Evolutionary conservation across 2,797 vertebrate species (phyloP), one percentile per base, ranked within the genome.

Genomic region (Anableps anableps): DNA sequence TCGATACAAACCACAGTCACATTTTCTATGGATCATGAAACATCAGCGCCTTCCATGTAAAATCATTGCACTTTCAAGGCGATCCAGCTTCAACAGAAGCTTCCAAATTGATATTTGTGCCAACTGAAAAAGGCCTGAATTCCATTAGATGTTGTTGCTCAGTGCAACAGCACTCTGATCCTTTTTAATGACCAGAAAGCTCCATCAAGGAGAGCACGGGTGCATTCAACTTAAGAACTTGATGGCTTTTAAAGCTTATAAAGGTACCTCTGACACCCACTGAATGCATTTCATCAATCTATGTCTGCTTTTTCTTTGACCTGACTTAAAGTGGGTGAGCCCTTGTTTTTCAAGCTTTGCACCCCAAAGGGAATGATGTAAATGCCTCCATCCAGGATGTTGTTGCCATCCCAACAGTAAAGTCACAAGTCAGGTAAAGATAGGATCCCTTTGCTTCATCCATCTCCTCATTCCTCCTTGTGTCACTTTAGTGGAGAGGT

Each of bases 401-500:
- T 14, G 55, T 60, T 60, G n/a, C n/a, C 13, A 29, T 29, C 11
- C 55, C 11, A 11, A 3, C 23, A 77, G 50, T 75, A 76, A 79
- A 83, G 47, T 60, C 76, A 19, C 83, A 51, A 78, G 86, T 86
- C 74, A 80, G 83, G 71, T 70, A 41, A 62, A 83, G 86, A 85
- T 83, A 83, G 78, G 66, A 83, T 85, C 82, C 76, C 71, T 83
- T 85, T 87, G 79, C 76, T 64, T 83, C 85, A 84, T 88, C 85
- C 74, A 76, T 77, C 81, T 75, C 75, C 51, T 77, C 60, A 50
- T 73, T 75, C 58, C 58, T 70, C 58, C 58, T 58, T 60, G 47
- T 77, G 72, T 79, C 73, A 79, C 55, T 31, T 41, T 21, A 68
- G 64, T 6, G 13, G 50, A 62, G 41, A 48, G 41, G 60, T 47